phyloP scores from a whole-genome alignment of 2,113 vertebrate species.

The Atherinomorus stipes region DNA sequence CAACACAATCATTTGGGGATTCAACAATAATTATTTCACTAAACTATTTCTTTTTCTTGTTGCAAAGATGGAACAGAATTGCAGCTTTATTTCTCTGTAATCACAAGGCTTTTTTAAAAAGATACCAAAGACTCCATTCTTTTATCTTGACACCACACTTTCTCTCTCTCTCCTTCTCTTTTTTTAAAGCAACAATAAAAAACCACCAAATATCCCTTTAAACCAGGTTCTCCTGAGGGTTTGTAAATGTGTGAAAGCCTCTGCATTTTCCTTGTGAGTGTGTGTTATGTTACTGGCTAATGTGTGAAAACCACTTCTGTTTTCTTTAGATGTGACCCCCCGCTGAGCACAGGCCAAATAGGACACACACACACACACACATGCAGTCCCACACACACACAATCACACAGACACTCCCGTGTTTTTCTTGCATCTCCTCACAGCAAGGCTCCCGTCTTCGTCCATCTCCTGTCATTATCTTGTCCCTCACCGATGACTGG shows the following conservation, averaged over 20 bases:
- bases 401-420: conserved; percentile 24
- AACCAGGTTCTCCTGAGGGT: conserved; percentile 18
- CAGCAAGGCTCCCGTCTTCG: conserved; percentile 44
- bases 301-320: conserved; percentile 67
- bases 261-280: conserved; percentile 18
- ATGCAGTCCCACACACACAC: conserved; percentile 26
- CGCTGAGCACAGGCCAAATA: conserved; percentile 29
- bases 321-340: conserved; percentile 54
- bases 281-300: conserved; percentile 36
- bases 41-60: not conserved
- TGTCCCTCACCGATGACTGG: conserved; percentile 57
- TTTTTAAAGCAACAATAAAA: no score
- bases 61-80: not conserved
- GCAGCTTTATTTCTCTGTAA: not conserved
- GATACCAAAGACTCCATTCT: not conserved
- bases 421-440: conserved; percentile 52
- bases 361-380: conserved; percentile 29
- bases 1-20: not conserved
- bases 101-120: not conserved
- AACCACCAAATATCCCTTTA: not conserved
- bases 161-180: not conserved
- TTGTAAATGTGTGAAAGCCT: conserved; percentile 36
- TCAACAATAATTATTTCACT: not conserved
- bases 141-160: not conserved
- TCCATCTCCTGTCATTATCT: conserved; percentile 70